Evolutionary conservation across 2,888 invertebrate species (phyloP).

Genomic region (Diarsia brunnea): DNA sequence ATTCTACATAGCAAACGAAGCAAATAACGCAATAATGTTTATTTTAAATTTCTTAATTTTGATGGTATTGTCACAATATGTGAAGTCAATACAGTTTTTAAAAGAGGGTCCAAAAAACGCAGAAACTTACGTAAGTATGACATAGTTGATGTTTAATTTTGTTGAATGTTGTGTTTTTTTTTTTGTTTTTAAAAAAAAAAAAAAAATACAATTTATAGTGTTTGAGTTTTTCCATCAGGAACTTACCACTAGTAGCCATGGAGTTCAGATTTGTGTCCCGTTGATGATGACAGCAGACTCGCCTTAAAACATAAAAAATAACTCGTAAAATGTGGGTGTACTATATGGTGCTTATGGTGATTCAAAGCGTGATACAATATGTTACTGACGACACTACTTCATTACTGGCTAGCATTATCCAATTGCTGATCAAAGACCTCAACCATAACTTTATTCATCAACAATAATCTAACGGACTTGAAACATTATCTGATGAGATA

Average conservation of each 20-base stretch:
- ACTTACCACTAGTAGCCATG: too few relatives aligned
- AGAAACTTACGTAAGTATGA: conserved; percentile 39
- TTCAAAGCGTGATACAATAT: background rate
- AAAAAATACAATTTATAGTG: too few relatives aligned
- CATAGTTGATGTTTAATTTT: too few relatives aligned
- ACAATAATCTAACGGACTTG: background rate
- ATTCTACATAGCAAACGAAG: conserved; percentile 8
- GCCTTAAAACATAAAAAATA: too few relatives aligned
- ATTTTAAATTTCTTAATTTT: conserved; percentile 26
- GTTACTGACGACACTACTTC: background rate
- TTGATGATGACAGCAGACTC: too few relatives aligned
- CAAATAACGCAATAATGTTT: conserved; percentile 22
- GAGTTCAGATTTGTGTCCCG: too few relatives aligned
- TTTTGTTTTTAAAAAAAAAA: too few relatives aligned
- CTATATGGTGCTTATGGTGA: too few relatives aligned
- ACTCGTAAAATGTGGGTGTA: too few relatives aligned
- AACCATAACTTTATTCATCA: background rate
- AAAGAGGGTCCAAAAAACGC: conserved; percentile 38
- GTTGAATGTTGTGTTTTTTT: too few relatives aligned
- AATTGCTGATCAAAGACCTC: background rate
- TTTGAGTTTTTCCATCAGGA: too few relatives aligned
- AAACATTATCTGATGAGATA: too few relatives aligned
- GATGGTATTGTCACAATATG: conserved; percentile 15
- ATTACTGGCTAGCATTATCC: background rate
- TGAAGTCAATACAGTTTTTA: conserved; percentile 26